Evolutionary conservation across 2,113 vertebrate genomes (phyloP).

Genomic region (Laticauda laticaudata): DNA sequence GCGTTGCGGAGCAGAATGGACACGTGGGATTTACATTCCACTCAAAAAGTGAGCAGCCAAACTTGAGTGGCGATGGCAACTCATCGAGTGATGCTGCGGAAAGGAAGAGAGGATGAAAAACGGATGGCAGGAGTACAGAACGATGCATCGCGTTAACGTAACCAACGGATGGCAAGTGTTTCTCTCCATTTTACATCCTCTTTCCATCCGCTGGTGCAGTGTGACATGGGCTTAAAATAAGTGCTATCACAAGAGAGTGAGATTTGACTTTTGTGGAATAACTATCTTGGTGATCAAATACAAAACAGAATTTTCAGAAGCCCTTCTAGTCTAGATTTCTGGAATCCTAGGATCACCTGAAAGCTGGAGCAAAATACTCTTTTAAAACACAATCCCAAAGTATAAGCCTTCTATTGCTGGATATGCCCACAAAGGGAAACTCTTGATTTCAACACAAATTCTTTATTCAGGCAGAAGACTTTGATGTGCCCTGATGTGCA

Average conservation of each 20-base stretch:
- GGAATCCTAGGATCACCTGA: background rate
- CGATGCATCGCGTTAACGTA: too few relatives aligned
- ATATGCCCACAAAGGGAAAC: background rate
- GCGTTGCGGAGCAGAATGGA: too few relatives aligned
- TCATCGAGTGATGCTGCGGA: too few relatives aligned
- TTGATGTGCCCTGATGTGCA: background rate
- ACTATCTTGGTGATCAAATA: background rate
- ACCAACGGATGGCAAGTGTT: too few relatives aligned
- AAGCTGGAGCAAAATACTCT: background rate
- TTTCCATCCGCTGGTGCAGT: too few relatives aligned
- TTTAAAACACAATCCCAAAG: background rate
- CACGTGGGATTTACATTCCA: too few relatives aligned
- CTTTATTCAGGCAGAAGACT: background rate
- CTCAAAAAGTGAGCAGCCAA: too few relatives aligned
- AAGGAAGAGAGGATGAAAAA: too few relatives aligned
- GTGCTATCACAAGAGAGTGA: background rate
- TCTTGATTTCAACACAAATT: background rate
- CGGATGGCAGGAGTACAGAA: too few relatives aligned
- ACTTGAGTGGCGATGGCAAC: too few relatives aligned
- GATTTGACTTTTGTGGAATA: background rate
- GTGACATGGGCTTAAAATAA: too few relatives aligned
- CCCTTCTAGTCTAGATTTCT: background rate
- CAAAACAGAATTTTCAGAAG: background rate
- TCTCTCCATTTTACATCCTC: too few relatives aligned
- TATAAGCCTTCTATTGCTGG: background rate